Evolutionary conservation across 2,888 invertebrate species (phyloP), one percentile per base, ranked within the genome.

Genomic region (Agonopterix subpropinquella): DNA sequence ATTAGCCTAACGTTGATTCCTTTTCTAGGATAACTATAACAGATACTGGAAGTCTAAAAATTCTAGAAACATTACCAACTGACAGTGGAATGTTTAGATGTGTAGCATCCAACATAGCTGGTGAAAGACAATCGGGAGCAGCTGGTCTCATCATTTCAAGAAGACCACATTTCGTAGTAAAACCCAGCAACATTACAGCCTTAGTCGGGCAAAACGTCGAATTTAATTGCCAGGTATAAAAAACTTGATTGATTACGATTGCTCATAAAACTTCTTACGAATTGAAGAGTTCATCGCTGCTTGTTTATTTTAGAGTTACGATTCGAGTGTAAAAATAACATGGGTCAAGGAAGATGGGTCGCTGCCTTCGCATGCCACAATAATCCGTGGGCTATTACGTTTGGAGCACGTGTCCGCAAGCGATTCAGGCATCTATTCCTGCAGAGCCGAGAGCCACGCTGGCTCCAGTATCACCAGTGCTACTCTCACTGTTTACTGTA

Each of bases 51-150:
- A 96, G 94, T 81, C 90, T 98, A 63, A 93, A 96, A 90, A 96
- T 98, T 70, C 91, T 94, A 62, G 96, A 97, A 78, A 96, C 97
- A 47, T 91, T 94, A 68, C 94, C 95, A 72, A 92, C 93, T 57
- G 98, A 98, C 77, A 96, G 96, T 72, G 98, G 98, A 51, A 90
- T 94, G 65, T 98, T 97, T 77, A 93, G 95, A 74, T 98, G 98
- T 85, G 91, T 97, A 49, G 98, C 97, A 5, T 94, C 95, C 64
- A 98, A 98, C 84, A 91, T 96, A 72, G 96, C 96, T 37, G 98
- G 97, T 36, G 92, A 92, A 55, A 92, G 95, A 67, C 96, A 96
- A 80, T 95, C 95, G 42, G 90, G 91, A 57, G 91, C 93, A 47
- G 96, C 96, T 50, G 93, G 92, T 56, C 90, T 97, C 59, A 95